Conservation (phyloP, 2,113 vertebrate genomes). For the Artemisiospiza belli region DNA sequence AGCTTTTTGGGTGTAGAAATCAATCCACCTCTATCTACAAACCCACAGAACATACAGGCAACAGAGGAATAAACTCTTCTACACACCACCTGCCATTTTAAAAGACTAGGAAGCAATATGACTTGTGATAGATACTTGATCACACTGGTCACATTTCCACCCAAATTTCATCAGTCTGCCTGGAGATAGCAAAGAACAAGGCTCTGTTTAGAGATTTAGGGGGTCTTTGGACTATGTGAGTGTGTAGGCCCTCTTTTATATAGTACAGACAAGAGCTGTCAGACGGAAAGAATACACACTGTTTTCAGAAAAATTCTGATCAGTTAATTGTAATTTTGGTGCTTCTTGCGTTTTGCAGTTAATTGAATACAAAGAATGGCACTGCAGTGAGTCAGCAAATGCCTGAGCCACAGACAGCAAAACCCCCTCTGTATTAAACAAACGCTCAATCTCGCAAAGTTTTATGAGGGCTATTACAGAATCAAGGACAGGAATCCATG, state of each 20-base stretch:
- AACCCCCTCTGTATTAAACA: neutral
- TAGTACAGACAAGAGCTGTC: neutral
- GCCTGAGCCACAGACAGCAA: neutral
- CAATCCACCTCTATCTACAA: neutral
- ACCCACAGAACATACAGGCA: neutral
- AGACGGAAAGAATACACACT: neutral
- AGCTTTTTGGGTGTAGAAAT: neutral
- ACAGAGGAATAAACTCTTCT: neutral
- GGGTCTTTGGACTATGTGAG: neutral
- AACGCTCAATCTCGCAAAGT: neutral
- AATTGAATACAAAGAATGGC: neutral
- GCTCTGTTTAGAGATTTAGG: neutral
- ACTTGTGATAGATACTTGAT: neutral
- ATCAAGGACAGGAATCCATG: neutral
- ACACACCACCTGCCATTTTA: neutral
- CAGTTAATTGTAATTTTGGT: neutral
- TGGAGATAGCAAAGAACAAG: neutral
- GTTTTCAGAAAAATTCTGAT: neutral
- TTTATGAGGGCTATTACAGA: neutral
- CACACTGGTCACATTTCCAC: neutral
- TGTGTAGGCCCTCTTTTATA: neutral
- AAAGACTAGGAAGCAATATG: neutral
- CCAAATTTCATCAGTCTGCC: neutral
- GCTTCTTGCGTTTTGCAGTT: neutral
- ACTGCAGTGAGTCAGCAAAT: constrained; percentile 18